A percentile compares a stretch with the other conserved stretches of the same genome.
These are phyloP conservation scores for Cantharis rustica DNA, from an alignment of 2,888 invertebrate genomes.

Conservation along the genomic window DNA sequence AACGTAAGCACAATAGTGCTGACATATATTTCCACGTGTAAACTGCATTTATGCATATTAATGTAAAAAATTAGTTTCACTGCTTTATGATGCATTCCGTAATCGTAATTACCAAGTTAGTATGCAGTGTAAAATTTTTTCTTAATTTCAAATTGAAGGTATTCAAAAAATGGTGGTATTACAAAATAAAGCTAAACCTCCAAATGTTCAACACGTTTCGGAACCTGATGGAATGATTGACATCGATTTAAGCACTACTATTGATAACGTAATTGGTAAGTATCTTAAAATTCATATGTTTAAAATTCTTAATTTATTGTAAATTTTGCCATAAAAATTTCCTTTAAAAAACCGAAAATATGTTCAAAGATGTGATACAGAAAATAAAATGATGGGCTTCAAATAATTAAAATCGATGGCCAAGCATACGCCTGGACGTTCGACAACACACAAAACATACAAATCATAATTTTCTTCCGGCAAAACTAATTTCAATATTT, in stretches of 20 bases:
- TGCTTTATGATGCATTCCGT: background rate
- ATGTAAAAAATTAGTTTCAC: background rate
- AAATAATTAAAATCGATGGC: background rate
- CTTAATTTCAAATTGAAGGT: background rate
- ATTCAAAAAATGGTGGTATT: constrained; percentile 7
- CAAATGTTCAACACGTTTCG: background rate
- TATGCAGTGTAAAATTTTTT: background rate
- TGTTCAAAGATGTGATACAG: too few species aligned
- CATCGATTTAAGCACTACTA: constrained; percentile 2
- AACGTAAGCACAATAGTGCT: background rate
- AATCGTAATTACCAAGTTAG: background rate
- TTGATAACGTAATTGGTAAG: background rate
- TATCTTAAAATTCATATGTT: too few species aligned
- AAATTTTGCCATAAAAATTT: too few species aligned
- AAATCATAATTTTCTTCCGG: background rate
- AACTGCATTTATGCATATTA: background rate
- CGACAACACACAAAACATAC: background rate
- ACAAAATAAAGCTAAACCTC: constrained; percentile 5
- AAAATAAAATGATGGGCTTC: background rate
- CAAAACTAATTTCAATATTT: background rate
- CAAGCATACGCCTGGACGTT: background rate
- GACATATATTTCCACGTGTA: background rate
- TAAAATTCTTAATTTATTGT: too few species aligned
- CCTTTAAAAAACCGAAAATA: too few species aligned
- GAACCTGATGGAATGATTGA: constrained; percentile 21